Evolutionary conservation across 2,113 vertebrate species (phyloP).

Genomic region (Corydoras maculifer): DNA sequence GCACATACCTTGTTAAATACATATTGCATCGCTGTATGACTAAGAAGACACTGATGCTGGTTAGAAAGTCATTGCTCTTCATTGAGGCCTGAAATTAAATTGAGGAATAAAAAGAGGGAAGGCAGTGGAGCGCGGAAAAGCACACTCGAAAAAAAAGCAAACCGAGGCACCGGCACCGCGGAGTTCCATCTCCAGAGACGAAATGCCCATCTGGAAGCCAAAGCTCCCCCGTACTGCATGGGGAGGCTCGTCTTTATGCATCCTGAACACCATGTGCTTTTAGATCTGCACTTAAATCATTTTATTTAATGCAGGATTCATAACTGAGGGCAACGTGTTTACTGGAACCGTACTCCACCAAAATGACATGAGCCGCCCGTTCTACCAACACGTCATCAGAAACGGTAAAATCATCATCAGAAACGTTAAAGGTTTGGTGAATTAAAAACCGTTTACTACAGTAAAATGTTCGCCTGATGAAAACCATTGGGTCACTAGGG

Average conservation of each 20-base stretch:
- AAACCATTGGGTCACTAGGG: too few species aligned
- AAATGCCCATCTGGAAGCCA: slow-evolving; percentile 11
- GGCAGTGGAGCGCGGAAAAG: slow-evolving; percentile 14
- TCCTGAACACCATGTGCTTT: not conserved
- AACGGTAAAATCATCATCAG: too few species aligned
- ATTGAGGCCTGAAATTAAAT: slow-evolving; percentile 58
- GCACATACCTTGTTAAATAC: slow-evolving; percentile 45
- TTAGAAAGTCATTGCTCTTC: slow-evolving; percentile 47
- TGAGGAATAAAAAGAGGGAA: slow-evolving; percentile 44
- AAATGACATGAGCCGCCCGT: too few species aligned
- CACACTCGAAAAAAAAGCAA: slow-evolving; percentile 22
- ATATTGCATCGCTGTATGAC: slow-evolving; percentile 24
- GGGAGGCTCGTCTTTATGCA: not conserved
- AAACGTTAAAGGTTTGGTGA: too few species aligned
- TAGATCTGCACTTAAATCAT: not conserved
- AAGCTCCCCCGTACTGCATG: slow-evolving; percentile 3
- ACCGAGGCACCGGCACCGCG: slow-evolving; percentile 13
- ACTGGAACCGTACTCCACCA: too few species aligned
- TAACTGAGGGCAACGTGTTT: too few species aligned
- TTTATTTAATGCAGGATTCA: too few species aligned
- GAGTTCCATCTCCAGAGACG: slow-evolving; percentile 20
- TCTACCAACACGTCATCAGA: too few species aligned
- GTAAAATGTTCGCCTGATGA: too few species aligned
- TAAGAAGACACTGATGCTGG: slow-evolving; percentile 37
- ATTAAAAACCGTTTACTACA: too few species aligned